Evolutionary conservation across 2,113 vertebrate species (phyloP).

Genomic region (Calyptommatus sinebrachiatus): DNA sequence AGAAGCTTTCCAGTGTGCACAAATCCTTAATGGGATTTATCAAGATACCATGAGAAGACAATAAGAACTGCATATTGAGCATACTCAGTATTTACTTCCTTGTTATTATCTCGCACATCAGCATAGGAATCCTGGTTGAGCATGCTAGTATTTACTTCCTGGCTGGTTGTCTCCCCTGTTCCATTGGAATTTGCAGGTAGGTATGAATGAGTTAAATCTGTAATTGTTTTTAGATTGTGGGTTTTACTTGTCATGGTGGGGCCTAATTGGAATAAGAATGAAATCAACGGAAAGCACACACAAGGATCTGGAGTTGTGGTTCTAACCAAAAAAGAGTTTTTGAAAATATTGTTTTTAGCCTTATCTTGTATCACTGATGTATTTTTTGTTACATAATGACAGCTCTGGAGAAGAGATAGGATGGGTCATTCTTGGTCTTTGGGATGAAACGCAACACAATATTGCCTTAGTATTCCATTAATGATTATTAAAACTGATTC

Average conservation of each 20-base stretch:
- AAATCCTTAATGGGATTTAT: too few species aligned
- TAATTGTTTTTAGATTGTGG: too few species aligned
- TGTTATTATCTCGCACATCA: too few species aligned
- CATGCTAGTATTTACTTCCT: too few species aligned
- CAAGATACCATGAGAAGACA: neutral
- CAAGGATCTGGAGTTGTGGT: neutral
- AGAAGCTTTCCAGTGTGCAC: too few species aligned
- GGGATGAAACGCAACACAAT: slow-evolving; percentile 15
- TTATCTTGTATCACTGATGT: neutral
- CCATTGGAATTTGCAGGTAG: too few species aligned
- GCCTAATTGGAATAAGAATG: too few species aligned
- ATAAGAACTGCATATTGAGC: too few species aligned
- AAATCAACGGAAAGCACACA: neutral
- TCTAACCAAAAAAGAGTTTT: neutral
- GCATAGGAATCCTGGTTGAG: too few species aligned
- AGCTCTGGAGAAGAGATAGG: neutral
- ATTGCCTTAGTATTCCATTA: slow-evolving; percentile 24
- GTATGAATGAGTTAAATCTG: too few species aligned
- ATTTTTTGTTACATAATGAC: slow-evolving; percentile 1
- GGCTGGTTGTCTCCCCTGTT: too few species aligned
- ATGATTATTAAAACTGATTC: slow-evolving; percentile 36
- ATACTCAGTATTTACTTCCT: too few species aligned
- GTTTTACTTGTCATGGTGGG: neutral
- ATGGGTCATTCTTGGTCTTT: neutral
- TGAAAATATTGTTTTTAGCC: neutral